Evolutionary conservation across 2,888 invertebrate genomes (phyloP).

Genomic region (Noctua pronuba): DNA sequence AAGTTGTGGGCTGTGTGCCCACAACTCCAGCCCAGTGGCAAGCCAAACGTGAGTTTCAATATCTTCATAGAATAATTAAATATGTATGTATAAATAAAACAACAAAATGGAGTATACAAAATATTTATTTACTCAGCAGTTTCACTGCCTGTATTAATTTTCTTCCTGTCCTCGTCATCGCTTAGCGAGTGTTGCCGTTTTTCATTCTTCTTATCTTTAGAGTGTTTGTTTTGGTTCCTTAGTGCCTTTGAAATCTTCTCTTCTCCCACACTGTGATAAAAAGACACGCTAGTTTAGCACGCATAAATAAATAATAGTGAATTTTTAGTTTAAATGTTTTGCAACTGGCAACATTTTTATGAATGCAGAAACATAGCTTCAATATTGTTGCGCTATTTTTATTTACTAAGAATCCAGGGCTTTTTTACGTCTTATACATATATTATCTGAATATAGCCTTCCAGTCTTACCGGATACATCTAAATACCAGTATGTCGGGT

Average conservation of each 20-base stretch:
- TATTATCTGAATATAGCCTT: not conserved
- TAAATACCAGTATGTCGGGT: not conserved
- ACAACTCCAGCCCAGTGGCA: not conserved
- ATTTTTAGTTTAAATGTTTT: not conserved
- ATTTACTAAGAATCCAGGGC: not conserved
- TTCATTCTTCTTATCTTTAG: slow-evolving; percentile 74
- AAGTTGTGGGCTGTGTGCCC: no score
- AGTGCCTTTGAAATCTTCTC: slow-evolving; percentile 91
- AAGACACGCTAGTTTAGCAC: not conserved
- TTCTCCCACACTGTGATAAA: slow-evolving; percentile 90
- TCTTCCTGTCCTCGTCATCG: slow-evolving; percentile 78
- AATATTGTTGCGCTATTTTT: not conserved
- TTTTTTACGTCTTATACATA: not conserved
- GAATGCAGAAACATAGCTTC: not conserved
- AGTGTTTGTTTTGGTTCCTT: slow-evolving; percentile 93
- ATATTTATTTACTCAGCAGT: slow-evolving; percentile 50
- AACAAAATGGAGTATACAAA: not conserved
- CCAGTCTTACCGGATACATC: not conserved
- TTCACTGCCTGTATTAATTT: slow-evolving; percentile 56
- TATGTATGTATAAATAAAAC: slow-evolving; percentile 19
- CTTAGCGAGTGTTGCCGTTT: slow-evolving; percentile 80
- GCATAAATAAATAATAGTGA: not conserved
- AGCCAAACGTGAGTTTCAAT: not conserved
- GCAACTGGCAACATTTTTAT: not conserved
- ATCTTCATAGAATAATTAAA: not conserved